Percentiles rank a stretch among this genome's conserved stretches.
phyloP scores from a whole-genome alignment of 2,888 invertebrate species.

The Flexamia atlantica region DNA sequence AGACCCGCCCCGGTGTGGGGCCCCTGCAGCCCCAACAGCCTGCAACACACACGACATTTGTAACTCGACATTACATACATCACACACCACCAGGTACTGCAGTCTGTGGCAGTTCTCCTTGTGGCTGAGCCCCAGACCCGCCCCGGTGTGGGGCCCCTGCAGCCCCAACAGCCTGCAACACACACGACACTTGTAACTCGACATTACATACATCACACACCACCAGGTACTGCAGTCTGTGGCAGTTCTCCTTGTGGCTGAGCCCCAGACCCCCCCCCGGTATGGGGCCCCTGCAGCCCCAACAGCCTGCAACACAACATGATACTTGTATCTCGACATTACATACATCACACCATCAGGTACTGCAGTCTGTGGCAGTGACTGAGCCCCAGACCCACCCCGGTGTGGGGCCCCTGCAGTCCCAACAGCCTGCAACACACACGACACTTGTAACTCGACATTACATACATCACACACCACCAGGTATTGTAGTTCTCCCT shows the following conservation, averaged over 20 bases:
- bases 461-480: no score
- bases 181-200: not conserved
- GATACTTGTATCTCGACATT: not conserved
- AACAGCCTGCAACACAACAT: conserved; percentile 74
- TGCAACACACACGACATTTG: conserved; percentile 68
- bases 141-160: conserved; percentile 69
- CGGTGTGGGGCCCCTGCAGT: conserved; percentile 71
- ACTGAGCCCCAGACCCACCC: conserved; percentile 71
- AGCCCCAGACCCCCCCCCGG: conserved; percentile 67
- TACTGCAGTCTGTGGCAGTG: conserved; percentile 85
- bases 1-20: conserved; percentile 64
- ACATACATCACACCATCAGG: conserved; percentile 83
- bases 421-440: conserved; percentile 75
- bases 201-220: no score
- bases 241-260: conserved; percentile 82
- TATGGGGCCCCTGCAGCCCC: conserved; percentile 73
- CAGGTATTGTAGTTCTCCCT: no score
- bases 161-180: conserved; percentile 76
- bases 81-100: conserved; percentile 83
- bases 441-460: no score
- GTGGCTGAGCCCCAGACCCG: conserved; percentile 74
- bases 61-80: no score
- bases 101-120: conserved; percentile 84
- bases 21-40: conserved; percentile 76
- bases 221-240: conserved; percentile 83